phyloP scores from a whole-genome alignment of 1,140 invertebrate species.

The Dufourea novaeangliae region DNA sequence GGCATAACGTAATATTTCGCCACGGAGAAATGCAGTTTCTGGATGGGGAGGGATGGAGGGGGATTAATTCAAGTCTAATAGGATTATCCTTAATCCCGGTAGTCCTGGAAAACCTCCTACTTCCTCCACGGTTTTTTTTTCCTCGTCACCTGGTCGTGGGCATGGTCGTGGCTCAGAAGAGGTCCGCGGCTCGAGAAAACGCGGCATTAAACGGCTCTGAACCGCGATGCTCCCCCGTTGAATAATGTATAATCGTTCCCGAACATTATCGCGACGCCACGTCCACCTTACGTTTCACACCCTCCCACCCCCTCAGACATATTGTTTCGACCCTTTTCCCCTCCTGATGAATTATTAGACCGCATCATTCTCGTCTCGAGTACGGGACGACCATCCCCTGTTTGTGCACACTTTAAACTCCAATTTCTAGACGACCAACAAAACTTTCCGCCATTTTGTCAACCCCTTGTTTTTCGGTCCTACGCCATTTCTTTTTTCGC shows the following conservation, averaged over 20 bases:
- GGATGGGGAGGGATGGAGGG: neutral
- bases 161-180: slow-evolving; percentile 16
- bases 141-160: slow-evolving; percentile 40
- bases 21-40: slow-evolving; percentile 71
- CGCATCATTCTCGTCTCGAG: neutral
- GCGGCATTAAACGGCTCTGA: slow-evolving; percentile 58
- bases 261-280: slow-evolving; percentile 52
- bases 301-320: neutral
- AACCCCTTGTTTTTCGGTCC: neutral
- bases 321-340: slow-evolving; percentile 48
- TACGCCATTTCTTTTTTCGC: neutral
- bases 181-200: slow-evolving; percentile 31
- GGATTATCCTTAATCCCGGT: slow-evolving; percentile 77
- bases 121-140: slow-evolving; percentile 49
- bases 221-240: slow-evolving; percentile 36
- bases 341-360: slow-evolving; percentile 55
- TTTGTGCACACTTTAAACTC: slow-evolving; percentile 48
- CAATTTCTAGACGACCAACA: slow-evolving; percentile 16
- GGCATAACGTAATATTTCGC: slow-evolving; percentile 73
- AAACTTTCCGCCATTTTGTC: neutral
- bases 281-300: neutral
- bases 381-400: neutral
- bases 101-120: slow-evolving; percentile 58
- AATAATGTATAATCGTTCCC: slow-evolving; percentile 66
- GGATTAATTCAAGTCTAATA: slow-evolving; percentile 79